These are phyloP conservation scores for Drosophila subsilvestris DNA, from an alignment of 2,888 invertebrate genomes.

Conservation along the genomic window DNA sequence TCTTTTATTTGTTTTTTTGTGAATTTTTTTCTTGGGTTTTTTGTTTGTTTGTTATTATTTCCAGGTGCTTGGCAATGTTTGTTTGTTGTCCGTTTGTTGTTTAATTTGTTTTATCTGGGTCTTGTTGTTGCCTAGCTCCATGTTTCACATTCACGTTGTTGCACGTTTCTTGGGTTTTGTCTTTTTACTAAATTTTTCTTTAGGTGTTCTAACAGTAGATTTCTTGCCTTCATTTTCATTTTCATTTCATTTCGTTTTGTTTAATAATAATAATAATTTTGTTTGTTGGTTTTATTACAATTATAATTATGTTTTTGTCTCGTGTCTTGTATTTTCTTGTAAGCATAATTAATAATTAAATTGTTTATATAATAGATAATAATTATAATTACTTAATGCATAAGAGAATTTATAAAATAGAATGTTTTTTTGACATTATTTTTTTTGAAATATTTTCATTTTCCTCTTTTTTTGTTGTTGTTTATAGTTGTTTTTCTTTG, in stretches of 20 bases:
- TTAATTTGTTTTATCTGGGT: conserved; percentile 33
- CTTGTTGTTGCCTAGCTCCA: conserved; percentile 51
- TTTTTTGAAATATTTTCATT: conserved; percentile 34
- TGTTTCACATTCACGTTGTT: conserved; percentile 51
- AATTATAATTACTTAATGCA: conserved; percentile 77
- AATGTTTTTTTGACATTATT: conserved; percentile 40
- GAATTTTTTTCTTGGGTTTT: conserved; percentile 54
- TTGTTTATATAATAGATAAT: conserved; percentile 80
- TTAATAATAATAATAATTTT: conserved; percentile 69
- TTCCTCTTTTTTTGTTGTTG: conserved; percentile 4
- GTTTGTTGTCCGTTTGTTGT: conserved; percentile 28
- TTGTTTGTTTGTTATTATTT: conserved; percentile 42
- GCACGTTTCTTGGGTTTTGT: conserved; percentile 44
- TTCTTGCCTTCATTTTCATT: conserved; percentile 37
- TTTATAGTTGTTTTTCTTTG: conserved; percentile 14
- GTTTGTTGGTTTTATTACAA: conserved; percentile 64
- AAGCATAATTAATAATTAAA: conserved; percentile 80
- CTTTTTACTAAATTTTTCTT: conserved; percentile 68
- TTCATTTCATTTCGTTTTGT: conserved; percentile 33
- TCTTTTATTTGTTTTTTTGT: conserved; percentile 76
- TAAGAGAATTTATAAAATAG: conserved; percentile 78
- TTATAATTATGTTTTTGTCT: conserved; percentile 56
- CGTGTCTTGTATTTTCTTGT: conserved; percentile 49
- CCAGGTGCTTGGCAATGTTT: conserved; percentile 62
- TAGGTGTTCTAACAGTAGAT: conserved; percentile 77